Percentiles rank a stretch among this genome's conserved stretches.
phyloP scores from a whole-genome alignment of 2,797 vertebrate genomes.

The Pogoniulus pusillus region DNA sequence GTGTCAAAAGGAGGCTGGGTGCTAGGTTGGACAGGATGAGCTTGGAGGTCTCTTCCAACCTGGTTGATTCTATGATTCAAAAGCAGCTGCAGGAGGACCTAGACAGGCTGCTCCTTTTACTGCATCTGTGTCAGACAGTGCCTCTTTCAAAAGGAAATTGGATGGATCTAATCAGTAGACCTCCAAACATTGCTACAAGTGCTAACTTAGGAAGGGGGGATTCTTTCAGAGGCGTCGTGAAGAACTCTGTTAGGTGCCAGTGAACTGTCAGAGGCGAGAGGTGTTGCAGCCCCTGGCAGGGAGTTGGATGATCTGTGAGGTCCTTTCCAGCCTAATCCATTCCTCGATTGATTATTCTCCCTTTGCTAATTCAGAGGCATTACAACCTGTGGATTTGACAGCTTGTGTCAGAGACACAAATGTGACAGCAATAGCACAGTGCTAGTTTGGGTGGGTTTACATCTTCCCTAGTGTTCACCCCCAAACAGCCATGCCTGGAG shows the following conservation, averaged over 20 bases:
- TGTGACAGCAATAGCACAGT: not conserved
- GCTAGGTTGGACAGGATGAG: no score
- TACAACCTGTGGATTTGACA: not conserved
- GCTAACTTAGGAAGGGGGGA: not conserved
- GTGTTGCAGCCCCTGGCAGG: no score
- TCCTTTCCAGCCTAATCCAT: no score
- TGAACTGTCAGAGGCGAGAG: not conserved
- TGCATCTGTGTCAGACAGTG: not conserved
- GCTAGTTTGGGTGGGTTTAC: not conserved
- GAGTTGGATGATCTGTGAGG: no score
- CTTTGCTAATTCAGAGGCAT: not conserved
- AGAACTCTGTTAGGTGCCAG: not conserved
- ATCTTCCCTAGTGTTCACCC: not conserved
- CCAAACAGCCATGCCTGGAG: not conserved
- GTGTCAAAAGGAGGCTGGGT: conserved; percentile 1
- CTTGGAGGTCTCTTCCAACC: no score
- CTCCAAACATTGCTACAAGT: not conserved
- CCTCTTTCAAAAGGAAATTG: not conserved
- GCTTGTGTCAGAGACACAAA: not conserved
- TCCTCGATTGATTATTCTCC: not conserved
- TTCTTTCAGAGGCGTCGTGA: conserved; percentile 13
- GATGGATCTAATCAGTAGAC: not conserved
- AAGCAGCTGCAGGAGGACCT: not conserved
- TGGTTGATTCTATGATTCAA: no score
- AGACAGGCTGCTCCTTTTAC: not conserved